These are phyloP conservation scores for Blera fallax DNA, from an alignment of 2,888 invertebrate genomes.

Conservation along the genomic window DNA sequence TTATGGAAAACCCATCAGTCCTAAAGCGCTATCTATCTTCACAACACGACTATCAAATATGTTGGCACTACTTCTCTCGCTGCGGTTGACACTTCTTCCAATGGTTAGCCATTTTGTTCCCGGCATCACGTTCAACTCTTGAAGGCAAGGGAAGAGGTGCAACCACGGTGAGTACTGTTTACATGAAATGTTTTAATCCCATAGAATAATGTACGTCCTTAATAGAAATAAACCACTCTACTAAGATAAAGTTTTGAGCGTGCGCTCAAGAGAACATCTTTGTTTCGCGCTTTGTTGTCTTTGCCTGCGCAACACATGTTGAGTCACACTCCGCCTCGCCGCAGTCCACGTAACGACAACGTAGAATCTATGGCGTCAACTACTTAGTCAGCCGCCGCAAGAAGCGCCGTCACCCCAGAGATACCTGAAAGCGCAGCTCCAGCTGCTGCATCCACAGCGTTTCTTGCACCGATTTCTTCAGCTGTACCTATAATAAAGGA, in stretches of 20 bases:
- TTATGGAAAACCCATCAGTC: background rate
- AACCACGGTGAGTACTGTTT: slow-evolving; percentile 5
- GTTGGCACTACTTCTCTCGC: background rate
- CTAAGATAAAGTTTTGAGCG: background rate
- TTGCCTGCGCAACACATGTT: background rate
- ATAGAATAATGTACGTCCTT: background rate
- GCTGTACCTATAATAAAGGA: background rate
- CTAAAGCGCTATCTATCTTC: no score
- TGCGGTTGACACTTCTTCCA: background rate
- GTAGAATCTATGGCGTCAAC: slow-evolving; percentile 2
- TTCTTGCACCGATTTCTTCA: background rate
- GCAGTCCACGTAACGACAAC: background rate
- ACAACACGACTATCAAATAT: no score
- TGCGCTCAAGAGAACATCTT: background rate
- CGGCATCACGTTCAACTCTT: background rate
- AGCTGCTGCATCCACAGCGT: background rate
- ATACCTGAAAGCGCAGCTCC: background rate
- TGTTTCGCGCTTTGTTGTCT: background rate
- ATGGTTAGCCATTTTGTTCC: background rate
- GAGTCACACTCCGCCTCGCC: slow-evolving; percentile 14
- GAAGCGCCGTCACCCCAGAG: background rate
- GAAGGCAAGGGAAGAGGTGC: slow-evolving; percentile 5
- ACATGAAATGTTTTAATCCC: background rate
- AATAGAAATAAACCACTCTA: background rate
- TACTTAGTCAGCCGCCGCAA: background rate